Evolutionary conservation across 2,797 vertebrate species (phyloP).

Genomic region (Mus caroli): DNA sequence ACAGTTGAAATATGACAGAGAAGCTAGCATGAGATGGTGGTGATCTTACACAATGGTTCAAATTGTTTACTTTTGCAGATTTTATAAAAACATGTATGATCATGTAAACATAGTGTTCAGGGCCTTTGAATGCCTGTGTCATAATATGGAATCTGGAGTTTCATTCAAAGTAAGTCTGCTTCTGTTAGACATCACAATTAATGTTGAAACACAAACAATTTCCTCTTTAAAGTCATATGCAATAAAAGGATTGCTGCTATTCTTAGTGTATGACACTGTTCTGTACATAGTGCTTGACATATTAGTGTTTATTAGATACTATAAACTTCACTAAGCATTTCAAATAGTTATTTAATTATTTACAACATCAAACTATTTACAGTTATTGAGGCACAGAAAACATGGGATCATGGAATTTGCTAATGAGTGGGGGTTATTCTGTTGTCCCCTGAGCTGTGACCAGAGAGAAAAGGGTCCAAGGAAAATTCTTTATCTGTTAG

Average conservation of each 20-base stretch:
- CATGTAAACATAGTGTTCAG: neutral
- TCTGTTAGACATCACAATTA: neutral
- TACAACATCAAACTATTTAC: neutral
- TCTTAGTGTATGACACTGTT: neutral
- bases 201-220: neutral
- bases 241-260: neutral
- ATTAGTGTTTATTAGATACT: neutral
- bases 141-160: neutral
- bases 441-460: neutral
- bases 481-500: neutral
- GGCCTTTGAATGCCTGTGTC: neutral
- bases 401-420: neutral
- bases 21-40: neutral
- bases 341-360: neutral
- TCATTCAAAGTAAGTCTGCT: neutral
- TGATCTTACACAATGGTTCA: neutral
- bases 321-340: neutral
- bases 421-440: neutral
- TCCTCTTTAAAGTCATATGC: neutral
- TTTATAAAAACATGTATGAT: neutral
- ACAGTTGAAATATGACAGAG: neutral
- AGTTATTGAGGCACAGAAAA: neutral
- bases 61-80: constrained; percentile 13
- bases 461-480: neutral
- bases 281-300: neutral